Base-by-base conservation (phyloP, 2,113 vertebrate species). In the Nansenia antarctica region DNA sequence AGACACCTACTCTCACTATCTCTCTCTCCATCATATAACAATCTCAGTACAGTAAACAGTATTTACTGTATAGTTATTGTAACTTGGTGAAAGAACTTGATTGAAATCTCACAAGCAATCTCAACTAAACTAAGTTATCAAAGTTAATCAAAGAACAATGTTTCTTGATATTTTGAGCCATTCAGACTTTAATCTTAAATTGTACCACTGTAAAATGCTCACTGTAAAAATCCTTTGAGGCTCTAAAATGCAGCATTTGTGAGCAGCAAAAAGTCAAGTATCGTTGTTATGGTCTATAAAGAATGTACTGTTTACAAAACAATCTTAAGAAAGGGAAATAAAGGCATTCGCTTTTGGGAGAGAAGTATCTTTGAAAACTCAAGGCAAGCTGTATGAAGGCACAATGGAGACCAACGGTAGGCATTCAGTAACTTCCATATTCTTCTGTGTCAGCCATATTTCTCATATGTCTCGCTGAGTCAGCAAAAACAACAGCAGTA, bases 201-300 rank as follows among this genome's bases (percentile, higher is more conserved):
- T 5, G 12, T 30, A 6, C 31, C n/a, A n/a, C n/a, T n/a, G n/a
- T n/a, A n/a, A n/a, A n/a, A n/a, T n/a, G n/a, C n/a, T n/a, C n/a
- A n/a, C n/a, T n/a, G n/a, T n/a, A n/a, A n/a, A n/a, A n/a, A n/a
- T n/a, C n/a, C n/a, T n/a, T n/a, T n/a, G n/a, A n/a, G n/a, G n/a
- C n/a, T n/a, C n/a, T n/a, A n/a, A n/a, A n/a, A n/a, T n/a, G n/a
- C n/a, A n/a, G n/a, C n/a, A n/a, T n/a, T n/a, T n/a, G n/a, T n/a
- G n/a, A n/a, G n/a, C n/a, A n/a, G 76, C 26, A 78, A 60, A 83
- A 82, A 78, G 76, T 72, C 62, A 84, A 80, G 45, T 78, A 76
- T 76, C 84, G 63, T 72, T 81, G 69, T 77, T 80, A 72, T 67
- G 69, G 67, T 70, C 79, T 77, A 80, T 87, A 77, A 74, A 67